Base-by-base conservation (phyloP, 2,888 invertebrate genomes). In the Pimpla rufipes region DNA sequence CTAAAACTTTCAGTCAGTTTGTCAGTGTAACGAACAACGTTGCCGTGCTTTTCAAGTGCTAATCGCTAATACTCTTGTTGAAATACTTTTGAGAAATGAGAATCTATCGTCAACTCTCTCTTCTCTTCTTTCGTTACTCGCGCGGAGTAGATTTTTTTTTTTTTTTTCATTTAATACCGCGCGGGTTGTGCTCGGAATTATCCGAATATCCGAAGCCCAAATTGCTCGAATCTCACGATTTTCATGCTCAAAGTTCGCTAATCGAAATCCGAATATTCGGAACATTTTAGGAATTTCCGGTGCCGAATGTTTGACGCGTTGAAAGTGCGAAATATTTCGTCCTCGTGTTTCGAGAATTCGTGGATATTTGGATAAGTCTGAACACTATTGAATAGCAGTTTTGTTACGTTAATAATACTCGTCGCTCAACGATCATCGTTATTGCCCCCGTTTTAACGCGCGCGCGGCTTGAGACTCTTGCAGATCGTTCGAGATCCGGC, bases 1-100 rank as follows among this genome's bases (percentile, higher is more conserved):
- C 66, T 55, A 71, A 74, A 80, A 75, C 84, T 87, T 88, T 91
- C 91, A 91, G 90, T 91, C 91, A 81, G 86, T 87, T 89, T 88
- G 86, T 85, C 86, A 87, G 87, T 86, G 64, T 88, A 89, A 89
- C 88, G 88, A 21, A 73, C 68, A 75, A 45, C 66, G 29, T 59
- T 62, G 79, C 47, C 37, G 79, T 73, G 78, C 71, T 37, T n/a
- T 71, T 77, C 52, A 76, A 78, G 66, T 70, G 67, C 79, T 81
- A 82, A 75, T 73, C 73, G 73, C 76, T 86, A 79, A 82, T 85
- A 83, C 75, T 83, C 55, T 70, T 83, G 52, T 59, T 35, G 66
- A 50, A 83, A 83, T 83, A 79, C 76, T 83, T 73, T 80, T 66
- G 62, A 66, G 67, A 80, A 83, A 80, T 80, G 83, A 62, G 62